Percentiles rank a stretch among this genome's conserved stretches.
These are phyloP conservation scores for Bolinopsis microptera DNA, from an alignment of 37 sponge, comb jelly and placozoan species.

Conservation along the genomic window DNA sequence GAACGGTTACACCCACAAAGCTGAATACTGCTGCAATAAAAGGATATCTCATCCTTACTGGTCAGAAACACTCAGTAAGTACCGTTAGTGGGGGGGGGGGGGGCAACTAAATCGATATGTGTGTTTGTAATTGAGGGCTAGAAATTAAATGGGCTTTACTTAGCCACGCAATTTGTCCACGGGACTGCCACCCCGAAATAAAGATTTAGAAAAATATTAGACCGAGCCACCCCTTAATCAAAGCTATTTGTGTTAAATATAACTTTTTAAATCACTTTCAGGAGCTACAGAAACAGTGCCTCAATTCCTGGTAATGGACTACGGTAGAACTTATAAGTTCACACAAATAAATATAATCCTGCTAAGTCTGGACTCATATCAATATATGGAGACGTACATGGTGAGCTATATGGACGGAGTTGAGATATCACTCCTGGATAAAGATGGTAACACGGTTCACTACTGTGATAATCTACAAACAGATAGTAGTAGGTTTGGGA, in stretches of 20 bases:
- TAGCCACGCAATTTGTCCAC: no score
- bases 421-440: not conserved
- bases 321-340: not conserved
- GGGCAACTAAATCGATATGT: no score
- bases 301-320: not conserved
- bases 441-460: not conserved
- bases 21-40: not conserved
- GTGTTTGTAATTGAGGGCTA: no score
- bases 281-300: not conserved
- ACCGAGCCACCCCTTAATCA: no score
- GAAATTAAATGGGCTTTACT: no score
- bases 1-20: not conserved
- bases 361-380: not conserved
- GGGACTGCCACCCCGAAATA: no score
- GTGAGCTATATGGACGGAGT: not conserved
- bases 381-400: not conserved
- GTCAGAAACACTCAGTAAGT: not conserved
- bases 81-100: no score
- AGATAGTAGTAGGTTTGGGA: not conserved
- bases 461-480: not conserved
- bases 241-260: no score
- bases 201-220: no score
- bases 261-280: no score
- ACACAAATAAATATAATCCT: not conserved
- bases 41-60: not conserved